Conservation (phyloP, 2,113 vertebrate species). For the Ondatra zibethicus region DNA sequence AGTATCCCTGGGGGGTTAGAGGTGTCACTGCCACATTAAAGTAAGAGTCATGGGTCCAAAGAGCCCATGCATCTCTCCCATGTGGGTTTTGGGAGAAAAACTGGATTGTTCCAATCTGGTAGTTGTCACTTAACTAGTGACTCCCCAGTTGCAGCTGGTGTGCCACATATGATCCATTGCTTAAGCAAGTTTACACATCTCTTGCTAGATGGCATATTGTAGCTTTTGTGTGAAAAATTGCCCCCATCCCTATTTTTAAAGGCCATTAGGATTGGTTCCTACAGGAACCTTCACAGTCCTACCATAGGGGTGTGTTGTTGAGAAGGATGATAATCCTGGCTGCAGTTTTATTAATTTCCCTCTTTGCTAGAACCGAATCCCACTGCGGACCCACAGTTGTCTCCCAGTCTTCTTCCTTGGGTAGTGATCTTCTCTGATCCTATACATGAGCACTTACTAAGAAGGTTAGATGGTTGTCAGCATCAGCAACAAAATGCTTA, state of each 20-base stretch:
- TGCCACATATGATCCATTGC: neutral
- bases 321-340: neutral
- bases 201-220: neutral
- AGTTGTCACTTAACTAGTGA: neutral
- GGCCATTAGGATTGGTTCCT: no score
- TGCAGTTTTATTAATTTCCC: neutral
- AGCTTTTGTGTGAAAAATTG: no score
- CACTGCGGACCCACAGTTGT: neutral
- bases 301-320: neutral
- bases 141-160: neutral
- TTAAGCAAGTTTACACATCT: neutral
- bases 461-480: neutral
- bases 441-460: neutral
- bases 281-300: no score
- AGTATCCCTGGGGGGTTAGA: neutral
- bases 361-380: neutral
- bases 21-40: neutral
- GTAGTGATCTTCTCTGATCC: neutral
- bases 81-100: neutral
- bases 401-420: neutral
- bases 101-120: neutral
- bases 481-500: neutral
- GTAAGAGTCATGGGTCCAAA: neutral
- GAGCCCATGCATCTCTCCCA: neutral
- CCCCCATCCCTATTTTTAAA: no score